These are phyloP conservation scores for Caenorhabditis afra DNA, from an alignment of 2,888 invertebrate species.

Conservation along the genomic window DNA sequence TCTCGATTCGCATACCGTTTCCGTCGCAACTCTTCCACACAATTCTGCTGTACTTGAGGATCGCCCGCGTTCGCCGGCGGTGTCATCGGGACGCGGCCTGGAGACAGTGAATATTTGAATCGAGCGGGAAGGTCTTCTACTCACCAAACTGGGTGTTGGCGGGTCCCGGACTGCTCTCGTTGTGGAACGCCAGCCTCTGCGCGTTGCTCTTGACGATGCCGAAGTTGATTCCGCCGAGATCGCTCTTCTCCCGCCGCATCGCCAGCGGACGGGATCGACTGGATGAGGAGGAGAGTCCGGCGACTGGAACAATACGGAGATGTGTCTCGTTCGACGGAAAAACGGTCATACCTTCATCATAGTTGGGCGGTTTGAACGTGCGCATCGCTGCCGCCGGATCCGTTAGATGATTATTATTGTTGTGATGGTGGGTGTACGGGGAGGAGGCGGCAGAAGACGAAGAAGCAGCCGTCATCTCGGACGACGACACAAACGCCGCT, in stretches of 20 bases:
- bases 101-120: too few species aligned
- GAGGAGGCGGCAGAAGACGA: slow-evolving; percentile 9
- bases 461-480: slow-evolving; percentile 7
- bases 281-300: slow-evolving; percentile 32
- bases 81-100: slow-evolving; percentile 62
- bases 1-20: slow-evolving; percentile 68
- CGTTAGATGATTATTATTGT: slow-evolving; percentile 47
- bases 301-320: slow-evolving; percentile 11
- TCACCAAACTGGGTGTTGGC: slow-evolving; percentile 7
- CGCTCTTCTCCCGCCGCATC: slow-evolving; percentile 70
- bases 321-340: background rate
- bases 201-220: slow-evolving; percentile 53
- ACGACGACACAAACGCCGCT: background rate
- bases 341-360: slow-evolving; percentile 49
- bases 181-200: slow-evolving; percentile 63
- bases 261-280: slow-evolving; percentile 63
- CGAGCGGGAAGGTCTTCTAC: background rate
- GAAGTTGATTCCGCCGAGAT: slow-evolving; percentile 56
- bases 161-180: slow-evolving; percentile 68
- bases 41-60: slow-evolving; percentile 69
- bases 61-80: slow-evolving; percentile 68
- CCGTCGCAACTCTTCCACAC: slow-evolving; percentile 76
- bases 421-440: slow-evolving; percentile 40
- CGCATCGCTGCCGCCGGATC: slow-evolving; percentile 55
- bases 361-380: slow-evolving; percentile 64